Evolutionary conservation across 1,140 invertebrate genomes (phyloP), one percentile per base, ranked within the genome.

Genomic region (Steinernema khuongi): DNA sequence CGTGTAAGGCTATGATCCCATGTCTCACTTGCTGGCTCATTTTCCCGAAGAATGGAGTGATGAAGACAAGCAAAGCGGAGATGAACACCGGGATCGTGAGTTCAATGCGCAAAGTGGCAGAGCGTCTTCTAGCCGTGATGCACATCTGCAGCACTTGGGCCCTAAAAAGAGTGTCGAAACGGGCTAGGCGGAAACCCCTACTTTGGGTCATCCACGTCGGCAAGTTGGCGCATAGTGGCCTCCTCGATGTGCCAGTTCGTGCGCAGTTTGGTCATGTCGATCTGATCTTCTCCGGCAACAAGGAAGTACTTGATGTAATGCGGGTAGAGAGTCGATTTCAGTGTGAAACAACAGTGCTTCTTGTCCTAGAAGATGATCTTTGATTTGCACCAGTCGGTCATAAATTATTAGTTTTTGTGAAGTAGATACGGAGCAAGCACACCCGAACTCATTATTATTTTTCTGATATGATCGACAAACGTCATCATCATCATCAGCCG

Each of bases 211-310:
- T 70, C 77, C 14, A 71, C 44, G 60, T 78, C 72, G 33, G 60
- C 68, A 17, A 73, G 28, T 67, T 77, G 74, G 29, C 44, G 43
- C 29, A 78, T 69, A 44, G 67, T 72, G 4, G 72, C 31, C 19
- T 79, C 33, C n/a, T 77, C 76, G 4, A 78, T 71, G 31, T 78
- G 75, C 77, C 77, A 78, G 29, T 78, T 78, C 28, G 77, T 78
- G n/a, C 73, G 29, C 22, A 78, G 67, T 4, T 78, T 28, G 22
- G 31, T 68, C 36, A 66, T 74, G 33, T 78, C 67, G 28, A 78
- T 29, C 11, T 60, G 36, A 66, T 72, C 75, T 1, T 78, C 76
- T 32, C 67, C 75, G 44, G 36, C 67, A 19, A 71, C 76, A 67
- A 78, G 33, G 19, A 78, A 79, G 50, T 76, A 78, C 41, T 78